These are phyloP conservation scores for Onychostoma macrolepis DNA, from an alignment of 2,113 vertebrate genomes.

Conservation along the genomic window DNA sequence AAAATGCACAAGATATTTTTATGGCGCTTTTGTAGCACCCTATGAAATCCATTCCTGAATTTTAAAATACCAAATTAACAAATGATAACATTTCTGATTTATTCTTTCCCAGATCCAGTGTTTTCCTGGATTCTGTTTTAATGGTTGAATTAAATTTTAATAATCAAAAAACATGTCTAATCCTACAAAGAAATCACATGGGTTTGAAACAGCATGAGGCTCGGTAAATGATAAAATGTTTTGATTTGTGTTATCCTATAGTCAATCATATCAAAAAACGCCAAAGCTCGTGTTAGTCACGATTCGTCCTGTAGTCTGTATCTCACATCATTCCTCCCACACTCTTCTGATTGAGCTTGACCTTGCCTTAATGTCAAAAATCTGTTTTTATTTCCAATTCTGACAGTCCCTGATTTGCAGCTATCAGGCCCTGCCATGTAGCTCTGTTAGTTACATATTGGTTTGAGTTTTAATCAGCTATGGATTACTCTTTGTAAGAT, in stretches of 20 bases:
- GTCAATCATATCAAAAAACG: neutral
- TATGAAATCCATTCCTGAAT: neutral
- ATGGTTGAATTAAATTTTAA: neutral
- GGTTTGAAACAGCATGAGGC: neutral
- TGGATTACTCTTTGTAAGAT: neutral
- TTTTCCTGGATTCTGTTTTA: neutral
- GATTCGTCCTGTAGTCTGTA: neutral
- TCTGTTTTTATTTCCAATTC: neutral
- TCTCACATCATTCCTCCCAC: neutral
- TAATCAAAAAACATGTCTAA: neutral
- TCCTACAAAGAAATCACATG: neutral
- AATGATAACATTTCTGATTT: no score
- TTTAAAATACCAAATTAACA: no score
- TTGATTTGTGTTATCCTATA: neutral
- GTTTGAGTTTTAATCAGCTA: neutral
- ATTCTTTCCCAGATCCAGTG: neutral
- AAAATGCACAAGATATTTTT: neutral
- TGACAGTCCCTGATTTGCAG: constrained; percentile 11
- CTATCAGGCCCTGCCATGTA: neutral
- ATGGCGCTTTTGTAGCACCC: neutral
- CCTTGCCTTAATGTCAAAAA: constrained; percentile 13
- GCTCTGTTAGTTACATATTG: neutral
- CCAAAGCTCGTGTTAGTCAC: neutral
- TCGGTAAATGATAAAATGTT: neutral
- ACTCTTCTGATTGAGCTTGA: neutral